Evolutionary conservation across 2,113 vertebrate species (phyloP).

Genomic region (Orthonyx spaldingii): DNA sequence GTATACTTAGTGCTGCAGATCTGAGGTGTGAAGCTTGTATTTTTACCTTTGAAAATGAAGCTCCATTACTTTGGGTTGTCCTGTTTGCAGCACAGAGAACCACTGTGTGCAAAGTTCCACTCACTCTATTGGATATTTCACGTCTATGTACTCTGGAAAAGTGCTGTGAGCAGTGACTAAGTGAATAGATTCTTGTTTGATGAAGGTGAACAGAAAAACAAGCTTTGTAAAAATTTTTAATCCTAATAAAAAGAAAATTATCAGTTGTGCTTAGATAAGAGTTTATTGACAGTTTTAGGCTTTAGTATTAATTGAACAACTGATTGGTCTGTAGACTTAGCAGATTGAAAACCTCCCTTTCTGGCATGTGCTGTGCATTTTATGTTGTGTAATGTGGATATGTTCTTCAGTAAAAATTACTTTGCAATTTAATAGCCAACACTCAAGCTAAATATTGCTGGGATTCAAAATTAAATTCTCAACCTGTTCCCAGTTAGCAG

Average conservation of each 20-base stretch:
- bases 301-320: background rate
- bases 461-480: background rate
- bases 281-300: background rate
- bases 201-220: background rate
- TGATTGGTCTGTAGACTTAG: background rate
- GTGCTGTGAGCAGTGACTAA: background rate
- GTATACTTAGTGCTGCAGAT: background rate
- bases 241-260: background rate
- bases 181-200: background rate
- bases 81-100: background rate
- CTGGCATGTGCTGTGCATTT: background rate
- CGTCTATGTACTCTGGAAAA: background rate
- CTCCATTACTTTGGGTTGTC: background rate
- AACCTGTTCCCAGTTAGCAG: background rate
- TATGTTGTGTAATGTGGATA: background rate
- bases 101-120: background rate
- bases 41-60: background rate
- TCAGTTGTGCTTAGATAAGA: background rate
- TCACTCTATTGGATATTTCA: background rate
- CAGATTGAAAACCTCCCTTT: background rate
- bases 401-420: background rate
- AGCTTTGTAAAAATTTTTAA: fast-evolving
- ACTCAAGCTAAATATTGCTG: background rate
- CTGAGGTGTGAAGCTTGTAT: background rate
- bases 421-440: background rate